phyloP scores from a whole-genome alignment of 2,113 vertebrate genomes.

The Oryzias woworae region DNA sequence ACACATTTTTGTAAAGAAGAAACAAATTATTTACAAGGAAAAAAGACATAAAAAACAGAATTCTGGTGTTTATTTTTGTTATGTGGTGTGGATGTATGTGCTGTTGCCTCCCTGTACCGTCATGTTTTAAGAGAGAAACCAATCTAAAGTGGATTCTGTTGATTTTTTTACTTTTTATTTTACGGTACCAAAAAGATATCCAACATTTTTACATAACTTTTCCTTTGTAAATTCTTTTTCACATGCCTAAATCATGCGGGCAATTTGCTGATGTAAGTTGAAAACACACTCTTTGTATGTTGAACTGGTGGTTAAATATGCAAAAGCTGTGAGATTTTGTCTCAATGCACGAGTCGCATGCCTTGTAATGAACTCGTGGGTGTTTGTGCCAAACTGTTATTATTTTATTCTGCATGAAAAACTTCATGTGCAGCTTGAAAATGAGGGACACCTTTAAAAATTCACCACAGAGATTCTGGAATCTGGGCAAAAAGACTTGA shows the following conservation, averaged over 20 bases:
- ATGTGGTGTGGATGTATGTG: slow-evolving; percentile 99
- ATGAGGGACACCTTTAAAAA: too few relatives aligned
- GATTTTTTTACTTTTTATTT: slow-evolving; percentile 86
- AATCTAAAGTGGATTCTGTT: slow-evolving; percentile 78
- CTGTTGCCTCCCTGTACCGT: slow-evolving; percentile 97
- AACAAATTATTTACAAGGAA: slow-evolving; percentile 81
- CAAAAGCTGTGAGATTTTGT: too few relatives aligned
- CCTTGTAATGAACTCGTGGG: too few relatives aligned
- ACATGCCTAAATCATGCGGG: slow-evolving; percentile 99
- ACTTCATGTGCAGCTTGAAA: too few relatives aligned
- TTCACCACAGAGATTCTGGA: too few relatives aligned
- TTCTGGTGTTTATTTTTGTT: slow-evolving; percentile 97
- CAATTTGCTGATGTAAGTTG: slow-evolving; percentile 99
- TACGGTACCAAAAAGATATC: slow-evolving; percentile 89
- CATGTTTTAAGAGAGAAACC: slow-evolving; percentile 88
- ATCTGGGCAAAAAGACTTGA: too few relatives aligned
- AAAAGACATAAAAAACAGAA: slow-evolving; percentile 76
- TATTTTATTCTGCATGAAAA: too few relatives aligned
- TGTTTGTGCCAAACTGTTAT: too few relatives aligned
- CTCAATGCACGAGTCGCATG: too few relatives aligned
- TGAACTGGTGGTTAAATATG: too few relatives aligned
- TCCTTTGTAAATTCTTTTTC: slow-evolving; percentile 99
- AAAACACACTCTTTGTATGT: slow-evolving; percentile 78
- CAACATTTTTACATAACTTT: slow-evolving; percentile 98
- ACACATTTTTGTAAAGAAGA: slow-evolving; percentile 78